Percentiles rank a stretch among this genome's conserved stretches.
Evolutionary conservation across 2,113 vertebrate genomes (phyloP).

Genomic region (Ahaetulla prasina): DNA sequence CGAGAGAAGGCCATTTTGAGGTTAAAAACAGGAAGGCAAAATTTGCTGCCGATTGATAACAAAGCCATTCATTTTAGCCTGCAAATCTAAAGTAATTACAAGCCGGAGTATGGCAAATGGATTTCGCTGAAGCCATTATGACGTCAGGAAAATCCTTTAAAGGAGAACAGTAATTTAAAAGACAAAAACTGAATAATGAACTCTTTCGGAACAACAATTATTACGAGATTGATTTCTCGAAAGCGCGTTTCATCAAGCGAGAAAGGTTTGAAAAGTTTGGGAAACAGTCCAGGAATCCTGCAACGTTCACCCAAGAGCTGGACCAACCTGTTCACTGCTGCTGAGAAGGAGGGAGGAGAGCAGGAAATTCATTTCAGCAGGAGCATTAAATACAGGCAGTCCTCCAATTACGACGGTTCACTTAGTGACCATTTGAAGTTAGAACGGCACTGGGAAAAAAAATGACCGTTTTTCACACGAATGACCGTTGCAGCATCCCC

Average conservation of each 20-base stretch:
- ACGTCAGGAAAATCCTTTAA: conserved; percentile 69
- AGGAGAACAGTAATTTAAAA: conserved; percentile 67
- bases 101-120: conserved; percentile 64
- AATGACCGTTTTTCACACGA: too few relatives aligned
- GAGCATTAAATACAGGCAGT: conserved; percentile 48
- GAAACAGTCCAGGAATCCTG: conserved; percentile 62
- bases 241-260: conserved; percentile 68
- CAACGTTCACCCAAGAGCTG: conserved; percentile 51
- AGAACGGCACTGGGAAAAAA: too few relatives aligned
- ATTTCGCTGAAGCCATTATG: conserved; percentile 63
- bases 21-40: conserved; percentile 68
- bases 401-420: too few relatives aligned
- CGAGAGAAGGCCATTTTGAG: conserved; percentile 61
- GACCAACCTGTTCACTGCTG: conserved; percentile 46
- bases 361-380: conserved; percentile 61
- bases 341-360: conserved; percentile 51
- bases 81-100: conserved; percentile 70
- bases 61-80: conserved; percentile 69
- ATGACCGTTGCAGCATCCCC: too few relatives aligned
- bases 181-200: conserved; percentile 69
- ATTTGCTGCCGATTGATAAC: conserved; percentile 68
- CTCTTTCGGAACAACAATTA: conserved; percentile 67
- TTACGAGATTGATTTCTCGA: conserved; percentile 67
- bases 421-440: too few relatives aligned
- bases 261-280: conserved; percentile 64